phyloP scores from a whole-genome alignment of 2,888 invertebrate genomes.

The Sphecodes monilicornis region DNA sequence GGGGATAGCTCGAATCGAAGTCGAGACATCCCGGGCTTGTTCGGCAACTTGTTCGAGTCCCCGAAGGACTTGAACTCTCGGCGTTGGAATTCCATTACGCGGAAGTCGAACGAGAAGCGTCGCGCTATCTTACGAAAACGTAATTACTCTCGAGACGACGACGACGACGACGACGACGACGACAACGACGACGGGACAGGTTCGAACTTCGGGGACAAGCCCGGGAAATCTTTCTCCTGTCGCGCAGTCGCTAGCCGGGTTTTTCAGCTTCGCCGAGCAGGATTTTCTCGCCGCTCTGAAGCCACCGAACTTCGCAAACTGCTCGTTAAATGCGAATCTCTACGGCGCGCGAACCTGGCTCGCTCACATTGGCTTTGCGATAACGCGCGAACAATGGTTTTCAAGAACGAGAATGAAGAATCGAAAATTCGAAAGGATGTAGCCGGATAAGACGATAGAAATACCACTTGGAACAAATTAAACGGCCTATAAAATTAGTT shows the following conservation, averaged over 20 bases:
- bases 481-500: too few relatives aligned
- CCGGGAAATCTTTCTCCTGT: slow-evolving; percentile 22
- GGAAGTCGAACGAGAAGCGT: slow-evolving; percentile 50
- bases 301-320: not conserved
- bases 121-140: slow-evolving; percentile 60
- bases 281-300: not conserved
- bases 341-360: not conserved
- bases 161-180: not conserved
- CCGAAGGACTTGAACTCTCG: slow-evolving; percentile 38
- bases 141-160: slow-evolving; percentile 44
- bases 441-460: too few relatives aligned
- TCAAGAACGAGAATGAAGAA: not conserved
- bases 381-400: not conserved
- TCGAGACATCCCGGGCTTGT: slow-evolving; percentile 36
- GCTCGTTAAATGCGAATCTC: slow-evolving; percentile 1
- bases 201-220: slow-evolving; percentile 24
- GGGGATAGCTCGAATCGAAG: slow-evolving; percentile 43
- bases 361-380: not conserved
- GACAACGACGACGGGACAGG: slow-evolving; percentile 4
- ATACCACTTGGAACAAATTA: too few relatives aligned
- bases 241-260: not conserved
- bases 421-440: not conserved
- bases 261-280: not conserved
- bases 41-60: slow-evolving; percentile 26
- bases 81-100: slow-evolving; percentile 63